A percentile compares a stretch with the other conserved stretches of the same genome.
phyloP scores from a whole-genome alignment of 1,140 invertebrate species.

The Drosophila tropicalis region DNA sequence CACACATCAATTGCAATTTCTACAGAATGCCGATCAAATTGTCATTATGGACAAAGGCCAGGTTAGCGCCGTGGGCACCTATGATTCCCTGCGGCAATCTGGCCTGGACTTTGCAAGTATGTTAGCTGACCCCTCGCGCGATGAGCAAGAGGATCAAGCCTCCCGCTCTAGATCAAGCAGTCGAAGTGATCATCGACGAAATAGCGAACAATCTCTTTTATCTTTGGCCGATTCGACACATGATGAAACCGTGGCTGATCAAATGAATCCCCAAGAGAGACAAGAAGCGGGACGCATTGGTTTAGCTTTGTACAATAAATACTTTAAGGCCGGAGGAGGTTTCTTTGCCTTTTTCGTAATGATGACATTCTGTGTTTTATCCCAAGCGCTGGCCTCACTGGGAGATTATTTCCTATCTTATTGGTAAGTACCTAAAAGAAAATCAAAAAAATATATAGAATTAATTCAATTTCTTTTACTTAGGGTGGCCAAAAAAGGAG shows the following conservation, averaged over 20 bases:
- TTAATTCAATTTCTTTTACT: background rate
- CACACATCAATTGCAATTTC: conserved; percentile 94
- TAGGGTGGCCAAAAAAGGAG: conserved; percentile 84
- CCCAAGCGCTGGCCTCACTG: conserved; percentile 86
- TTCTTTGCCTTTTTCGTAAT: conserved; percentile 84
- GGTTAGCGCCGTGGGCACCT: conserved; percentile 86
- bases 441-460: background rate
- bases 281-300: conserved; percentile 85
- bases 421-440: conserved; percentile 83
- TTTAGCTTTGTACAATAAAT: conserved; percentile 85
- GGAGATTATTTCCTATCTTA: conserved; percentile 88
- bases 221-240: conserved; percentile 85
- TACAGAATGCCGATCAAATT: conserved; percentile 90
- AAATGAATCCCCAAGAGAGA: conserved; percentile 84
- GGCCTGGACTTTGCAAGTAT: conserved; percentile 87
- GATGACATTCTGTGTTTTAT: conserved; percentile 79
- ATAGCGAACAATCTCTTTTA: conserved; percentile 82
- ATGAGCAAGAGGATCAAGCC: conserved; percentile 70
- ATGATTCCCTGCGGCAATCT: conserved; percentile 86
- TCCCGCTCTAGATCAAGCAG: conserved; percentile 64
- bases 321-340: conserved; percentile 86
- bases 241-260: conserved; percentile 65
- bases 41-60: conserved; percentile 86
- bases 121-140: conserved; percentile 84
- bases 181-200: conserved; percentile 73